Percentiles rank a stretch among this genome's conserved stretches.
Evolutionary conservation across 2,113 vertebrate species (phyloP).

Genomic region (Glaucomys volans): DNA sequence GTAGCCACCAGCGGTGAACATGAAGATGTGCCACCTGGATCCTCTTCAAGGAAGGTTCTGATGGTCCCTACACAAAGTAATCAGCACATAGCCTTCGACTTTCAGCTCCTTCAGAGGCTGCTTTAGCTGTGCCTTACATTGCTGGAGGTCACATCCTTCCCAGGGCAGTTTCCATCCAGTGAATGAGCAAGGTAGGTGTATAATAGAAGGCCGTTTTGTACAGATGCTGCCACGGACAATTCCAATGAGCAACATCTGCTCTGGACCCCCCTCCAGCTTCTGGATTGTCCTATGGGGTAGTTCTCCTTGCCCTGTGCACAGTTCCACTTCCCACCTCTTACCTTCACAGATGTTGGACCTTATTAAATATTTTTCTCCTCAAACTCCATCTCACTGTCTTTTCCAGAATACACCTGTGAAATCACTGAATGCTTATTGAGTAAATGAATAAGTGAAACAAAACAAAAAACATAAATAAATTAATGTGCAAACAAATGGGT

Average conservation of each 20-base stretch:
- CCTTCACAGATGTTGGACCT: neutral
- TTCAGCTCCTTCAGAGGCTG: neutral
- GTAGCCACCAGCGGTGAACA: neutral
- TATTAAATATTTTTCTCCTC: neutral
- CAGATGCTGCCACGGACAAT: neutral
- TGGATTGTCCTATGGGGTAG: accelerated
- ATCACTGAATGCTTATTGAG: neutral
- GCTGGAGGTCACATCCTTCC: neutral
- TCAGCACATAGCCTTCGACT: neutral
- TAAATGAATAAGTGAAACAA: neutral
- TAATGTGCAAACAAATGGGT: neutral
- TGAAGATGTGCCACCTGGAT: neutral
- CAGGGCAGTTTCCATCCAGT: neutral
- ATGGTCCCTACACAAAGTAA: no score
- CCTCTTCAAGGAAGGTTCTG: neutral
- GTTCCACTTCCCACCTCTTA: neutral
- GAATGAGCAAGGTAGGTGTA: neutral
- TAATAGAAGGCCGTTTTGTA: neutral
- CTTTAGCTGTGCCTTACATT: neutral
- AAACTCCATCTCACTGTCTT: neutral
- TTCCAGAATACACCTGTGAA: neutral
- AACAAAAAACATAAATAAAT: neutral
- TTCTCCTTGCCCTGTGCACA: neutral
- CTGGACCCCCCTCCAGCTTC: neutral
- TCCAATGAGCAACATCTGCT: neutral